These are phyloP conservation scores for Dipodomys ordii DNA, from an alignment of 2,113 vertebrate genomes.

Conservation along the genomic window DNA sequence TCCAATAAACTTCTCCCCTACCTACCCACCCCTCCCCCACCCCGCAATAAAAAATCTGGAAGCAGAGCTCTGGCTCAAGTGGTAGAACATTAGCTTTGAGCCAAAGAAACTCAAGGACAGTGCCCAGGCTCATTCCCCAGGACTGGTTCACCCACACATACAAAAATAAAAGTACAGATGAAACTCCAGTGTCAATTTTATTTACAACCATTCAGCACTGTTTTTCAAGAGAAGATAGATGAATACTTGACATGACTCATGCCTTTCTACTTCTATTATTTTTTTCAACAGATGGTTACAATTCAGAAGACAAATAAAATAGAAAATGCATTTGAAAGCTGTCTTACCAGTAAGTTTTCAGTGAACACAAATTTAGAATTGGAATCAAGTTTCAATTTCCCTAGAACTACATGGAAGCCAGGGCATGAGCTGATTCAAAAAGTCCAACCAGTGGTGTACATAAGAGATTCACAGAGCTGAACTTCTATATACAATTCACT, in stretches of 20 bases:
- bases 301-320: background rate
- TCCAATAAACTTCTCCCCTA: no score
- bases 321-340: background rate
- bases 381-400: background rate
- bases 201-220: background rate
- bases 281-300: background rate
- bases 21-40: no score
- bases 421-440: background rate
- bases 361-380: background rate
- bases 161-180: no score
- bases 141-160: no score
- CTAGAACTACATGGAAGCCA: background rate
- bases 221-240: background rate
- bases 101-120: no score
- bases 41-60: no score
- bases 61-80: no score
- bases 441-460: rapidly evolving
- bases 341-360: background rate
- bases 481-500: background rate
- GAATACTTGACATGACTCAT: background rate
- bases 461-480: no score
- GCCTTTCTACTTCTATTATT: background rate
- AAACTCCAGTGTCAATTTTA: background rate
- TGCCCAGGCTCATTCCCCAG: no score
- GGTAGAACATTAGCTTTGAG: no score